phyloP scores from a whole-genome alignment of 2,113 vertebrate genomes.

The Symphodus melops region DNA sequence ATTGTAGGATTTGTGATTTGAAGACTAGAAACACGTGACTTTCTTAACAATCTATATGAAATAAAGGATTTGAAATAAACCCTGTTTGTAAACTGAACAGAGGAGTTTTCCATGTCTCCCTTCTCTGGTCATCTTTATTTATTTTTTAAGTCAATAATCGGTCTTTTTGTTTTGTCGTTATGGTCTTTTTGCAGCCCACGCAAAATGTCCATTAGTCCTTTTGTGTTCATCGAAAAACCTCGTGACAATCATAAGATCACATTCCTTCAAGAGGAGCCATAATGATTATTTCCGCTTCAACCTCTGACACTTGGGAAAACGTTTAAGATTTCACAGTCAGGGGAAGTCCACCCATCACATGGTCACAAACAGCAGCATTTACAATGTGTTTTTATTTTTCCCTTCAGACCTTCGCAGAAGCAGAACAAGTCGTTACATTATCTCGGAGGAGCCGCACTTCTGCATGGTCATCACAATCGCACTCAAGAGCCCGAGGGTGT shows the following conservation, averaged over 20 bases:
- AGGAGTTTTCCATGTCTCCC: no score
- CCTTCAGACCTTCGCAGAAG: slow-evolving; percentile 16
- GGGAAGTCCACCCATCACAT: slow-evolving; percentile 11
- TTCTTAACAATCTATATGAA: no score
- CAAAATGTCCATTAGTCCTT: neutral
- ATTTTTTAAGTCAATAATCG: neutral
- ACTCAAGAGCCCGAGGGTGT: slow-evolving; percentile 22
- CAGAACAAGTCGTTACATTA: slow-evolving; percentile 51
- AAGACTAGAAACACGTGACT: no score
- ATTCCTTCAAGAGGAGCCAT: slow-evolving; percentile 43
- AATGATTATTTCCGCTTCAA: slow-evolving; percentile 37
- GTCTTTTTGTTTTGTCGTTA: neutral
- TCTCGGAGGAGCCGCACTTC: slow-evolving; percentile 7
- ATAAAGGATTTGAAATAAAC: neutral
- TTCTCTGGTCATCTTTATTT: no score
- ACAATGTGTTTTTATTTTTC: slow-evolving; percentile 22
- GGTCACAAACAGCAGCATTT: slow-evolving; percentile 8
- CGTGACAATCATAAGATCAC: slow-evolving; percentile 52
- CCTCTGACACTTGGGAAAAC: slow-evolving; percentile 17
- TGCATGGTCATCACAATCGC: slow-evolving; percentile 39
- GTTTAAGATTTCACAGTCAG: slow-evolving; percentile 22
- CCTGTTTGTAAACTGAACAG: no score
- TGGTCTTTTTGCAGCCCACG: neutral
- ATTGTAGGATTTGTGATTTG: no score
- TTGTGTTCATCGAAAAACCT: slow-evolving; percentile 14